Conservation (phyloP, 1,140 invertebrate genomes). For the Anoplophora glabripennis region DNA sequence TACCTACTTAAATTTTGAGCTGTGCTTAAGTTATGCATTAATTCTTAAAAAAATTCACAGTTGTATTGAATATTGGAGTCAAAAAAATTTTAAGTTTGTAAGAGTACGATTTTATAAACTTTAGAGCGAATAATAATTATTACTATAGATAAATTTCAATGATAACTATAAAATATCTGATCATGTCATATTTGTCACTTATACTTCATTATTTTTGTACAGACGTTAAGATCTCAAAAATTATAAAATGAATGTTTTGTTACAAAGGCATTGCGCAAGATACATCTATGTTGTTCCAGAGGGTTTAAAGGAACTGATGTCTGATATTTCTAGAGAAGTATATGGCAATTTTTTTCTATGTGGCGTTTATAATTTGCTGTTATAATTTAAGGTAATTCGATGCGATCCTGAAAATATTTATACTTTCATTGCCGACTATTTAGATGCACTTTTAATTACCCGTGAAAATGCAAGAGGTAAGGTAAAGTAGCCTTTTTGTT, state of each 20-base stretch:
- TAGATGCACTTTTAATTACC: slow-evolving; percentile 63
- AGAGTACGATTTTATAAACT: no score
- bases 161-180: no score
- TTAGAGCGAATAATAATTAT: no score
- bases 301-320: slow-evolving; percentile 64
- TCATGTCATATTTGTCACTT: no score
- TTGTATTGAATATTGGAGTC: no score
- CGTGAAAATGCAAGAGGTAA: slow-evolving; percentile 59
- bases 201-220: no score
- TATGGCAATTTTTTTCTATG: background rate
- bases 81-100: no score
- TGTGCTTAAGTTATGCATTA: no score
- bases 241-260: slow-evolving; percentile 41
- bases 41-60: no score
- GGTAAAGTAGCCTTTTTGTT: background rate
- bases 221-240: no score
- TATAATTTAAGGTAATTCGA: slow-evolving; percentile 53
- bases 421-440: slow-evolving; percentile 66
- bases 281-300: slow-evolving; percentile 55
- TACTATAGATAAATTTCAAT: no score
- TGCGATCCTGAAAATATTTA: slow-evolving; percentile 60
- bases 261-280: slow-evolving; percentile 44
- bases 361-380: background rate
- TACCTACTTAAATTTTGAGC: no score
- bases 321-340: slow-evolving; percentile 66